Base-by-base conservation (phyloP, 2,113 vertebrate genomes). In the Dendropsophus ebraccatus region DNA sequence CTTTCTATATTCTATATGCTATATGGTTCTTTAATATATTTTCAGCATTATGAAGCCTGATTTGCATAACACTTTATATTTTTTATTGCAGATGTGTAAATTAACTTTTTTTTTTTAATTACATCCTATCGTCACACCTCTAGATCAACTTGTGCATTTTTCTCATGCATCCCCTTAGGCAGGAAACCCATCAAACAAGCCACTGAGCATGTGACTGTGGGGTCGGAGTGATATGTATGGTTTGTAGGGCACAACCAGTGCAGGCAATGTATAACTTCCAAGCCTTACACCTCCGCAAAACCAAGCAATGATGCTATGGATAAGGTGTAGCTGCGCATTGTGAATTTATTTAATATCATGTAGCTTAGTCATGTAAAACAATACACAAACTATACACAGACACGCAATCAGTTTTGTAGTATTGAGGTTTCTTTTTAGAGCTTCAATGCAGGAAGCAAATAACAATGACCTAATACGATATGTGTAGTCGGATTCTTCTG, bases 171-270 rank as follows among this genome's bases (percentile, higher is more conserved):
- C 37, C 17, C 73, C 45, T 50, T 28, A 17, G 50, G 13, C 45
- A 75, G 73, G 73, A 75, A 75, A 75, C 45, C 23, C 73, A 75
- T 28, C 41, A 50, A 75, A 75, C 13, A 49, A 75, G 41, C 17
- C 73, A 9, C 73, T 49, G 45, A 49, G 23, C 45, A 50, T 50
- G 45, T 75, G 30, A 50, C 73, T 8, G n/a, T n/a, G 73, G 72
- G 69, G 70, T 28, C 12, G 11, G 45, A 30, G 41, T 28, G 14
- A 25, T 5, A 13, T 47, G 37, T 25, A 28, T 50, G 1, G 50
- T 49, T 47, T 47, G n/a, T 49, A 47, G 72, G 45, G 19, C 8
- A 47, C 21, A 47, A 25, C 19, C 21, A 74, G 12, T 14, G 23
- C 21, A n/a, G n/a, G 4, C 23, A 45, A 25, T 47, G 7, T 37